Percentiles rank a stretch among this genome's conserved stretches.
phyloP scores from a whole-genome alignment of 2,888 invertebrate genomes.

The Cantharis lateralis region DNA sequence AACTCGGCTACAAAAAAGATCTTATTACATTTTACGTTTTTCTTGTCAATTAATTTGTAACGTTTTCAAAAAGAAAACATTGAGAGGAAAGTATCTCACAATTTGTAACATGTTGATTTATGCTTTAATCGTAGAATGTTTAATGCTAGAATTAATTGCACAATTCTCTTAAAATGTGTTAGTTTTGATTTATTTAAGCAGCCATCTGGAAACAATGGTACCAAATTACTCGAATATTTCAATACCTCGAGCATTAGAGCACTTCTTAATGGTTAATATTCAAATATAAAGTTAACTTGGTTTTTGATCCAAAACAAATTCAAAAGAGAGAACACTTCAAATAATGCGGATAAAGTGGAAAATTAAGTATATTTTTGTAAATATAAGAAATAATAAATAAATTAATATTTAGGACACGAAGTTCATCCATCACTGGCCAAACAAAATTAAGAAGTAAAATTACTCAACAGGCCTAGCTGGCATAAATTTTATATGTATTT shows the following conservation, averaged over 20 bases:
- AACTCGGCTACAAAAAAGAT: background rate
- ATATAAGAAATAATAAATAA: background rate
- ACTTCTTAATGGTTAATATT: background rate
- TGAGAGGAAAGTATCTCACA: background rate
- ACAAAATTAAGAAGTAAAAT: background rate
- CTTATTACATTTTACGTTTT: background rate
- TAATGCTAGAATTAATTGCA: background rate
- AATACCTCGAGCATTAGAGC: background rate
- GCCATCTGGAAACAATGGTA: background rate
- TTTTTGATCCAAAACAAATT: background rate
- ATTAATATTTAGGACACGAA: background rate
- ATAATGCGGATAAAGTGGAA: background rate
- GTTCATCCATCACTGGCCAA: background rate
- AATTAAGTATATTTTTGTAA: background rate
- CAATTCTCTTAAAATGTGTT: background rate
- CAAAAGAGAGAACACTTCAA: background rate
- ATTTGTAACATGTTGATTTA: background rate
- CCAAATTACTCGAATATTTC: background rate
- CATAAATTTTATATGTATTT: background rate
- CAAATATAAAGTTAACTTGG: background rate
- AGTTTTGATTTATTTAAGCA: background rate
- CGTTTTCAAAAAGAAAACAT: background rate
- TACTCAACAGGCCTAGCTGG: background rate
- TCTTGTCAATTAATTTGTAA: background rate
- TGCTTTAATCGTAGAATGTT: background rate